Percentiles rank a stretch among this genome's conserved stretches.
phyloP scores from a whole-genome alignment of 2,113 vertebrate species.

The Chroicocephalus ridibundus region DNA sequence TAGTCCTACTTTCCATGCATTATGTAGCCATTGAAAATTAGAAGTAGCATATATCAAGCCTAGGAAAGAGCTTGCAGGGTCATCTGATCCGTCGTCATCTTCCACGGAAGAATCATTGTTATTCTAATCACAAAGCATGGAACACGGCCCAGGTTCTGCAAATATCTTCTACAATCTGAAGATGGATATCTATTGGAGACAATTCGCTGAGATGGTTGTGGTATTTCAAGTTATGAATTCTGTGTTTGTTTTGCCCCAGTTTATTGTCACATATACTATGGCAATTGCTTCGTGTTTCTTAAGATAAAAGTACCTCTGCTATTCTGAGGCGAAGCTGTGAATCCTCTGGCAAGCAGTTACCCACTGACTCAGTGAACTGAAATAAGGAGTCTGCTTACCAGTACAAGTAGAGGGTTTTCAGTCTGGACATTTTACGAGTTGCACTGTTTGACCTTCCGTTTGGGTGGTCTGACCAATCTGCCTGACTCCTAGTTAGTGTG shows the following conservation, averaged over 20 bases:
- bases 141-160: not conserved
- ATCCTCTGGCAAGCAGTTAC: not conserved
- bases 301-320: not conserved
- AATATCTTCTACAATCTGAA: not conserved
- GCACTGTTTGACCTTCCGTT: not conserved
- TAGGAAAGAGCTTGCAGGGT: not conserved
- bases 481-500: not conserved
- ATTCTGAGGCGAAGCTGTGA: not conserved
- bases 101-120: not conserved
- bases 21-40: not conserved
- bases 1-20: not conserved
- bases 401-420: not conserved
- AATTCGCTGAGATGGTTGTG: not conserved
- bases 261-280: not conserved
- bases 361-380: not conserved
- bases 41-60: not conserved
- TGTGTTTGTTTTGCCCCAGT: not conserved
- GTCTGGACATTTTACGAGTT: not conserved
- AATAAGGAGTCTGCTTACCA: not conserved
- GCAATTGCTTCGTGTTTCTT: not conserved
- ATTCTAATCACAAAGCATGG: not conserved
- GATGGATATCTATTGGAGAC: not conserved
- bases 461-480: slow-evolving; percentile 9
- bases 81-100: not conserved
- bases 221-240: not conserved